These are phyloP conservation scores for Himalopsyche anomala DNA, from an alignment of 2,888 invertebrate species.

Conservation along the genomic window DNA sequence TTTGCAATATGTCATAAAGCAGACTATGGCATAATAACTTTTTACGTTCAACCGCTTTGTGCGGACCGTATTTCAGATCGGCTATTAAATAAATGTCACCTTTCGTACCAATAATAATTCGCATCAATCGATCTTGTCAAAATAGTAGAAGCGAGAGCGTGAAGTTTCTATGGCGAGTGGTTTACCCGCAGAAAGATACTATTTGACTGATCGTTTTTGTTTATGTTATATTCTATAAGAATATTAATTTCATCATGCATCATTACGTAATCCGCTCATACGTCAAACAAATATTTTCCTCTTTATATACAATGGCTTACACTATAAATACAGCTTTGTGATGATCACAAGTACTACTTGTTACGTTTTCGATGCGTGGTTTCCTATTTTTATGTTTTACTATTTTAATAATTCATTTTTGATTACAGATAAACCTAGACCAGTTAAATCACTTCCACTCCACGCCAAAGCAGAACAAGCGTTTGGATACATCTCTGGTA, in stretches of 20 bases:
- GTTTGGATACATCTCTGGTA: conserved; percentile 70
- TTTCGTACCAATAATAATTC: conserved; percentile 12
- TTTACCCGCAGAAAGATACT: background rate
- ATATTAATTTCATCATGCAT: no score
- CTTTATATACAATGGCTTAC: no score
- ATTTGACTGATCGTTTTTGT: conserved; percentile 2
- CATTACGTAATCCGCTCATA: no score
- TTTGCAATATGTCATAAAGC: no score
- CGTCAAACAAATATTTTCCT: no score
- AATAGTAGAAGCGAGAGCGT: background rate
- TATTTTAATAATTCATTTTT: conserved; percentile 68
- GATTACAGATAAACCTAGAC: conserved; percentile 66
- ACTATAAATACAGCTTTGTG: no score
- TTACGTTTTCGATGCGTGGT: no score
- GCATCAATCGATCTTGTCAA: conserved; percentile 9
- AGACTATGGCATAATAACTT: background rate
- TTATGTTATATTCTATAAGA: no score
- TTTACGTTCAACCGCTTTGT: conserved; percentile 20
- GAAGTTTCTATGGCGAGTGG: background rate
- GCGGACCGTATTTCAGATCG: background rate
- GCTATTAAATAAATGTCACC: conserved; percentile 31
- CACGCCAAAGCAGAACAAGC: conserved; percentile 69
- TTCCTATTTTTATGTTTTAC: background rate
- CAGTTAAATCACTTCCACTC: conserved; percentile 65
- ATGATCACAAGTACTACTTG: no score